Evolutionary conservation across 2,113 vertebrate genomes (phyloP), one percentile per base, ranked within the genome.

Genomic region (Fukomys damarensis): DNA sequence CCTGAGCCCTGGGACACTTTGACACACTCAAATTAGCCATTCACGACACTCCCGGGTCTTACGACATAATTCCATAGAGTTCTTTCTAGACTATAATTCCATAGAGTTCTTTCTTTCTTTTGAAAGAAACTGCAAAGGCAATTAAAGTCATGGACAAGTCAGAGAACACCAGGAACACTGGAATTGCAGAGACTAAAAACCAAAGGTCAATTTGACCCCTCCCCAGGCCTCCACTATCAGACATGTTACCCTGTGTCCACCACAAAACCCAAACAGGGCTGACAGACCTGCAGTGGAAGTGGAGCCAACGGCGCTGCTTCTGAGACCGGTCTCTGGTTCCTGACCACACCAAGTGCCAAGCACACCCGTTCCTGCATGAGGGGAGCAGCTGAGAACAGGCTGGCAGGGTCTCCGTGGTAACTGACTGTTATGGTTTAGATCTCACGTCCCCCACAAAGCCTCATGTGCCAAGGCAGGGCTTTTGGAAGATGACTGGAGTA

Each of bases 101-200:
- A 76, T 20, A 54, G 80, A 89, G 82, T 41, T 86, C 72, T 68
- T 56, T 58, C 88, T 84, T 63, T 54, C 61, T 90, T 79, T 58
- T 89, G 49, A 65, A 13, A 91, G 66, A 91, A 93, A 96, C 77
- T 74, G 43, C 74, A 93, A 92, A 86, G 85, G 87, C 96, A 90
- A 96, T 86, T 24, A 91, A 95, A 95, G 58, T 59, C 89, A 43
- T 14, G 79, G 85, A 52, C 2, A 16, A 49, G 72, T n/a, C 65
- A 66, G 17, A 16, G n/a, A 86, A 41, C 61, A 68, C 32, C 81
- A 89, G 81, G 74, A 89, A 85, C 43, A 49, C 28, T 17, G 22
- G 68, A 83, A 19, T 68, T 59, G 68, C 0, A 0, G 26, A 79
- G 65, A 63, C 26, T n/a, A 17, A 92, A 82, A 76, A 63, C 38